Base-by-base conservation (phyloP, 2,888 invertebrate species). In the Silvanus unidentatus region DNA sequence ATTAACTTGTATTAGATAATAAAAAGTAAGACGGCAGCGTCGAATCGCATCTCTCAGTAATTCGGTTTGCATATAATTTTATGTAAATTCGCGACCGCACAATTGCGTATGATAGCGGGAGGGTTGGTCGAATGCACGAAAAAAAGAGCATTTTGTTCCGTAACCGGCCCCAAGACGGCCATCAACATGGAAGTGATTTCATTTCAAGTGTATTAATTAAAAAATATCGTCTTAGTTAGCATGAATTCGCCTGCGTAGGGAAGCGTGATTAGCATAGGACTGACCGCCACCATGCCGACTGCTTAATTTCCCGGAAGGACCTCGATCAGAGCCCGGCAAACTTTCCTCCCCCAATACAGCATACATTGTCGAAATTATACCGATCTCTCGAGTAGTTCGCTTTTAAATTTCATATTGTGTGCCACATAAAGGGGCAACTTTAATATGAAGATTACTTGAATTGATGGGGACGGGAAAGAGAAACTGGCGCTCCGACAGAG, bases 361-460 rank as follows among this genome's bases (percentile, higher is more conserved):
- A 22, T 8, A 22, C 22, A 22, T 64, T 60, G 59, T 66, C 65
- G 63, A 67, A 68, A 66, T 68, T 68, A 65, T 66, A 63, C 66
- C 64, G 4, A 22, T 22, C 22, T 22, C 22, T 8, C 22, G 8
- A 22, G 22, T 8, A 22, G 22, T 22, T 22, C 22, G 22, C 22
- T 22, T 22, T 22, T 22, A 22, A 22, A 22, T 22, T 22, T 22
- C 65, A 66, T 66, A 67, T 67, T 66, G 63, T 65, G 58, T 56
- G 48, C 49, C 55, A 52, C 53, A 55, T 50, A 59, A 56, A 58
- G 22, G 61, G 58, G 62, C 61, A 62, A 62, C 63, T 68, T 69
- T 69, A 69, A 69, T 69, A 69, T 67, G 64, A 70, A 70, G 68
- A 70, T 70, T 70, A 67, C 66, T 66, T 52, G 66, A 69, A 69